phyloP scores from a whole-genome alignment of 2,113 vertebrate species.

The Euleptes europaea region DNA sequence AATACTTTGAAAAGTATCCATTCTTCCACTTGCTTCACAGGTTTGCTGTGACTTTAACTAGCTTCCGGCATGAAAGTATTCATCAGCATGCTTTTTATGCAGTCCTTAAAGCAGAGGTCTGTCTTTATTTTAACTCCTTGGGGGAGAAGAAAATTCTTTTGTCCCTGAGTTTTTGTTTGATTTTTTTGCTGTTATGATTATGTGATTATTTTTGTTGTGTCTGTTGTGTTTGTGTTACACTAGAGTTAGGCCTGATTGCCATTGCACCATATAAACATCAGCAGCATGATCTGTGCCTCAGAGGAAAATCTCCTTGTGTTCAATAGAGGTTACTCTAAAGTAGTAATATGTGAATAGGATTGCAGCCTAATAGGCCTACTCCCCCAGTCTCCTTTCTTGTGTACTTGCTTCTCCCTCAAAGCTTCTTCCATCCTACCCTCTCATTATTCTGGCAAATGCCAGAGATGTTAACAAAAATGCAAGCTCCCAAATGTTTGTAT shows the following conservation, averaged over 20 bases:
- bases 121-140: neutral
- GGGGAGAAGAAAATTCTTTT: no score
- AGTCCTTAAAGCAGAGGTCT: neutral
- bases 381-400: neutral
- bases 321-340: no score
- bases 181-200: neutral
- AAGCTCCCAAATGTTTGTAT: neutral
- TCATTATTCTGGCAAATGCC: neutral
- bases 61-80: neutral
- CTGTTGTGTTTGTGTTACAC: neutral
- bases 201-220: neutral
- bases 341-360: no score
- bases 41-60: neutral
- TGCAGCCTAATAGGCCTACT: no score
- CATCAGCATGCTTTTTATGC: neutral
- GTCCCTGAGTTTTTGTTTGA: neutral
- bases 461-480: neutral
- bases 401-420: no score
- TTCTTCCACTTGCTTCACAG: neutral
- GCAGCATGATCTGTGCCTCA: no score
- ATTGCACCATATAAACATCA: neutral
- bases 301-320: no score
- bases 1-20: neutral
- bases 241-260: neutral
- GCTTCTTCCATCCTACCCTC: neutral